Evolutionary conservation across 1,140 invertebrate genomes (phyloP), one percentile per base, ranked within the genome.

Genomic region (Rhynchophorus ferrugineus): DNA sequence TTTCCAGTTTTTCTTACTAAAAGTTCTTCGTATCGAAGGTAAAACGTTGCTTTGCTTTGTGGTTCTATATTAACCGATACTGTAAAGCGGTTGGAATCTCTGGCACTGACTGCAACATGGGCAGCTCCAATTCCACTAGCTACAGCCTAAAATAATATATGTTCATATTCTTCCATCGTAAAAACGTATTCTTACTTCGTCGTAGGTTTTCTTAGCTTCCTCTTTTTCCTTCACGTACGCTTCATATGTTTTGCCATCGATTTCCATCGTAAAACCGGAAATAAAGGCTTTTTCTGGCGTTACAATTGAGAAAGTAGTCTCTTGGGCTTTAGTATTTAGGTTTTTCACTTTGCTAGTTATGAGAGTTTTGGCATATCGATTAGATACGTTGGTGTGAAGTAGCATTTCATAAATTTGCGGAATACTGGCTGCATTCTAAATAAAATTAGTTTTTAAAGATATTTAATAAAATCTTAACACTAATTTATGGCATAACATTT

Each of bases 281-380:
- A 83, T 81, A 62, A 78, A 83, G 0, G 81, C 80, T 3, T 78
- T 77, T 46, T 82, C 79, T 1, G 81, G 81, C 39, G 83, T 62
- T 3, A 82, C 69, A 9, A 82, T 71, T 14, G 73, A 73, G 67
- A 82, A 83, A 11, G 70, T 69, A n/a, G 76, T 73, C 67, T 83
- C 78, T 55, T 81, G 76, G 0, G 80, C 66, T 17, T 59, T 67
- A 17, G 70, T 66, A 13, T 73, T 71, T 0, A 75, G 73, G 61
- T 83, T 84, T 45, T 69, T 71, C 2, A 83, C 74, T 44, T 70
- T 64, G 24, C 78, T 80, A 1, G 75, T 75, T 0, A 83, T 73
- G 8, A 73, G 57, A 0, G 80, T 82, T 47, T 71, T 71, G 0
- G 79, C 78, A 61, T 81, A 84, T 2, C 81, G 70, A 51, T 79